Evolutionary conservation across 2,797 vertebrate genomes (phyloP).

Genomic region (Smutsia temminckii): DNA sequence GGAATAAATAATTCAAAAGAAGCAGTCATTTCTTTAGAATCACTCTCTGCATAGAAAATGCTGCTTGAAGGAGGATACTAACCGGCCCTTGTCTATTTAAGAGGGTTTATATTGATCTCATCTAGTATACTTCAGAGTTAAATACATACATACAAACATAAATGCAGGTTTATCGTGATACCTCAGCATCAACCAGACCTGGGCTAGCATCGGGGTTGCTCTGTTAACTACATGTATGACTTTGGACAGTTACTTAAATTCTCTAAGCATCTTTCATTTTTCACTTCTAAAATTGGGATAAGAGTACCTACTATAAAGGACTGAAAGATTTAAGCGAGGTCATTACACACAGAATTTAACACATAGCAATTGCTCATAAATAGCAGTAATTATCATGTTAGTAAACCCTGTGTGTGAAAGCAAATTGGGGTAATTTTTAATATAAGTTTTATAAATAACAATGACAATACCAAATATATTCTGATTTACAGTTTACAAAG

Average conservation of each 20-base stretch:
- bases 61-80: conserved; percentile 30
- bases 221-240: background rate
- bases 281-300: background rate
- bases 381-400: background rate
- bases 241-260: background rate
- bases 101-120: background rate
- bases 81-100: conserved; percentile 53
- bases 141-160: background rate
- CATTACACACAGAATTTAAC: background rate
- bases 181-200: background rate
- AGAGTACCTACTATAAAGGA: background rate
- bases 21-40: conserved; percentile 64
- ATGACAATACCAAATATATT: background rate
- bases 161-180: background rate
- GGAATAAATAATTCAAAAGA: conserved; percentile 63
- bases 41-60: conserved; percentile 51
- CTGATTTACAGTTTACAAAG: conserved; percentile 9
- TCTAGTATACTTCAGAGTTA: background rate
- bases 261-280: background rate
- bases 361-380: background rate
- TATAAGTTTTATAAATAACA: background rate
- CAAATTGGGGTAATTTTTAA: background rate
- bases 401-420: background rate
- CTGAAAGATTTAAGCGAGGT: background rate
- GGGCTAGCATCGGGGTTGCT: background rate